Evolutionary conservation across 2,888 invertebrate species (phyloP).

Genomic region (Ophioninae sp.): DNA sequence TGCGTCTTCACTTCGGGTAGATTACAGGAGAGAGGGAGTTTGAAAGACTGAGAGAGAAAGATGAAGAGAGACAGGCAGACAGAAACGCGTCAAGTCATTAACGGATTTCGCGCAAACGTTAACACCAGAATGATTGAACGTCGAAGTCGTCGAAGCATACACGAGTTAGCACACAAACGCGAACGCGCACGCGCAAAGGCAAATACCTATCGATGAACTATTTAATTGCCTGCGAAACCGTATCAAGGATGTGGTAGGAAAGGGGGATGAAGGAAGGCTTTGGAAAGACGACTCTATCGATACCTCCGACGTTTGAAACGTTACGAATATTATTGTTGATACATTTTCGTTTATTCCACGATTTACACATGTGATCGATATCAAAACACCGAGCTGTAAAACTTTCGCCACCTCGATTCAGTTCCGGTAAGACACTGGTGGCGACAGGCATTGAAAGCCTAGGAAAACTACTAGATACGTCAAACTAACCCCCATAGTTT

Average conservation of each 20-base stretch:
- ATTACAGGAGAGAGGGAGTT: neutral
- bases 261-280: neutral
- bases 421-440: no score
- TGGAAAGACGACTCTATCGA: neutral
- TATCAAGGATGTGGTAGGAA: neutral
- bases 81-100: slow-evolving; percentile 35
- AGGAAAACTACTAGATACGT: no score
- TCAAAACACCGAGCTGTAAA: neutral
- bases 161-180: no score
- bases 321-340: neutral
- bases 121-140: slow-evolving; percentile 11
- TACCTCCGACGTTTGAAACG: neutral
- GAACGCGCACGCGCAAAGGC: neutral
- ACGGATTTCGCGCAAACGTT: slow-evolving; percentile 33
- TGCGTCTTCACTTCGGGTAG: neutral
- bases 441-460: no score
- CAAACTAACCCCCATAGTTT: no score
- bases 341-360: no score
- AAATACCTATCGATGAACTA: slow-evolving; percentile 4
- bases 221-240: slow-evolving; percentile 2
- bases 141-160: slow-evolving; percentile 3
- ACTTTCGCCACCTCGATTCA: neutral
- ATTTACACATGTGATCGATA: no score
- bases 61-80: neutral
- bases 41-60: neutral